Evolutionary conservation across 2,797 vertebrate species (phyloP).

Genomic region (Hyperoplus immaculatus): DNA sequence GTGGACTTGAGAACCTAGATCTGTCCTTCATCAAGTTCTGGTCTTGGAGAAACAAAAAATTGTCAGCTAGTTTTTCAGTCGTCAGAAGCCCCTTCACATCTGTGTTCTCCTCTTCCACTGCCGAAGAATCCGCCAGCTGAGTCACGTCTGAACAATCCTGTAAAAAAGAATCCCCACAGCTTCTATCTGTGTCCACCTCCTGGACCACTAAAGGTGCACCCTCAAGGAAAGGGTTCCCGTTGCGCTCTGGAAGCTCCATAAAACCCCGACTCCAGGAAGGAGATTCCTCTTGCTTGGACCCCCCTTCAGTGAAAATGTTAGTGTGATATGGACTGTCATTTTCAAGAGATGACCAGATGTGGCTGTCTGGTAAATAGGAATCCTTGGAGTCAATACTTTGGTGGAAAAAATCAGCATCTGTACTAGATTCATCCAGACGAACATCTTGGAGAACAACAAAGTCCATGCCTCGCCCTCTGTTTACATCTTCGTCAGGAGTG

Average conservation of each 20-base stretch:
- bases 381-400: conserved; percentile 90
- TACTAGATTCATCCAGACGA: conserved; percentile 91
- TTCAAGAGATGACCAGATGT: conserved; percentile 84
- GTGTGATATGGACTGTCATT: conserved; percentile 91
- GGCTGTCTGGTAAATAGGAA: conserved; percentile 86
- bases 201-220: conserved; percentile 49
- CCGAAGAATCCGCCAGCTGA: conserved; percentile 68
- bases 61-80: conserved; percentile 88
- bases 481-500: conserved; percentile 82
- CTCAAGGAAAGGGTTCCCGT: conserved; percentile 78
- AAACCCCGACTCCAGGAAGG: conserved; percentile 82
- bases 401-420: conserved; percentile 92
- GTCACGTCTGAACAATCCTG: conserved; percentile 76
- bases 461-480: conserved; percentile 72
- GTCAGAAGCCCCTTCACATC: conserved; percentile 78
- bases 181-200: conserved; percentile 54
- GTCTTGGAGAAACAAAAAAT: conserved; percentile 93
- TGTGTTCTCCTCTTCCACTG: conserved; percentile 65
- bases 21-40: conserved; percentile 88
- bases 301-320: conserved; percentile 87
- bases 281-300: conserved; percentile 85
- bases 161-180: conserved; percentile 78
- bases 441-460: conserved; percentile 87
- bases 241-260: conserved; percentile 87
- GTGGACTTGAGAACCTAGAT: conserved; percentile 68